Percentiles rank a stretch among this genome's conserved stretches.
Conservation (phyloP, 2,113 vertebrate genomes). For the Seriola aureovittata region DNA sequence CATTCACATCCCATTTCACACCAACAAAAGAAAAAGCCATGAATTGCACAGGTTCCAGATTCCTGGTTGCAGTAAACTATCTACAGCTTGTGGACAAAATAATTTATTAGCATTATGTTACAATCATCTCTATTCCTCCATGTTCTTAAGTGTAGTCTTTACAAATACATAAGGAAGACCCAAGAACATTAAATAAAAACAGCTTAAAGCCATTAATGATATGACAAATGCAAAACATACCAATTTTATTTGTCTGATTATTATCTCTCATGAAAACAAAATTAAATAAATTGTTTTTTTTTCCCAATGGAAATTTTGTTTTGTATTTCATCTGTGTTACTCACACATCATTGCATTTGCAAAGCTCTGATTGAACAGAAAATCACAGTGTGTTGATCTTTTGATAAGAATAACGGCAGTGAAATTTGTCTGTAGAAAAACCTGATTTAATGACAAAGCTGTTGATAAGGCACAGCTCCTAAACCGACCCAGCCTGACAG, state of each 20-base stretch:
- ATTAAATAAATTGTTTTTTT: slow-evolving; percentile 65
- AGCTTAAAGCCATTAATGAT: slow-evolving; percentile 63
- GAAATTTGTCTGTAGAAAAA: slow-evolving; percentile 82
- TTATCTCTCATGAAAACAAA: slow-evolving; percentile 48
- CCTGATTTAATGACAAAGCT: slow-evolving; percentile 83
- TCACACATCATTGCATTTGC: slow-evolving; percentile 59
- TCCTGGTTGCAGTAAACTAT: slow-evolving; percentile 56
- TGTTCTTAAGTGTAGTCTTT: slow-evolving; percentile 50
- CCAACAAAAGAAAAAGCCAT: slow-evolving; percentile 67
- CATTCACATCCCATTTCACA: slow-evolving; percentile 56
- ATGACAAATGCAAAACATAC: slow-evolving; percentile 67
- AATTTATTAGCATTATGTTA: slow-evolving; percentile 27
- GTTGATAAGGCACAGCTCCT: slow-evolving; percentile 79
- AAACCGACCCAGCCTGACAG: slow-evolving; percentile 76
- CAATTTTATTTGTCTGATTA: slow-evolving; percentile 63
- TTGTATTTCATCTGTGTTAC: slow-evolving; percentile 68
- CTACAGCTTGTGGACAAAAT: slow-evolving; percentile 51
- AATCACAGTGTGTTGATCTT: slow-evolving; percentile 73
- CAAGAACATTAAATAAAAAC: slow-evolving; percentile 41
- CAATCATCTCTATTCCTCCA: slow-evolving; percentile 44
- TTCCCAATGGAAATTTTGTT: slow-evolving; percentile 44
- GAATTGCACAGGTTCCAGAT: slow-evolving; percentile 58
- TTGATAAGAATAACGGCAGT: slow-evolving; percentile 75
- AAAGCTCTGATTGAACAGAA: slow-evolving; percentile 74
- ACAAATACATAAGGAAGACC: slow-evolving; percentile 47